These are phyloP conservation scores for Gorilla gorilla DNA, from an alignment of 2,113 vertebrate genomes.

Conservation along the genomic window DNA sequence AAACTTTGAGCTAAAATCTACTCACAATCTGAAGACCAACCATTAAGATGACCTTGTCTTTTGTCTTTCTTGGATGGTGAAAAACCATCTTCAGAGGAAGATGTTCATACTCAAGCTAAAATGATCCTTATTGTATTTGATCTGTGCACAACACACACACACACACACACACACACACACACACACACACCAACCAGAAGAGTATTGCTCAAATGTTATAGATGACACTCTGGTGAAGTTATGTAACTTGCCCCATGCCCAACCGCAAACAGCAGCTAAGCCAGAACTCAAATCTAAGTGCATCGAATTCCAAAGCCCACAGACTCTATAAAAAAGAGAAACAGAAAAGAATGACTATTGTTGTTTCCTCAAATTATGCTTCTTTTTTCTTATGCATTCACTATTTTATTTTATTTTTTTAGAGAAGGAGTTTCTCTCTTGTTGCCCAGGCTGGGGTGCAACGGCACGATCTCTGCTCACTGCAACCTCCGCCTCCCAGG, in stretches of 20 bases:
- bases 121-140: not conserved
- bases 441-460: too few relatives aligned
- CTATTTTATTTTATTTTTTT: not conserved
- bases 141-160: rapidly evolving
- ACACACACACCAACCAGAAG: not conserved
- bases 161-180: not conserved
- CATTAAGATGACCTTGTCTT: not conserved
- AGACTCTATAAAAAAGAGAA: not conserved
- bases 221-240: not conserved
- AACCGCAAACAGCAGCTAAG: not conserved
- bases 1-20: not conserved
- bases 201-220: not conserved
- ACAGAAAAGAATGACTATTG: not conserved
- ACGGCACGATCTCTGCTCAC: too few relatives aligned
- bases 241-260: not conserved
- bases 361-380: not conserved
- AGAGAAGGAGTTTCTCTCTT: too few relatives aligned
- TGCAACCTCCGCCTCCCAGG: too few relatives aligned
- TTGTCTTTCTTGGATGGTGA: not conserved
- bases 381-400: not conserved
- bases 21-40: not conserved
- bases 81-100: not conserved
- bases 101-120: not conserved
- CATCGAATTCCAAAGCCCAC: not conserved
- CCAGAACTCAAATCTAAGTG: not conserved